A percentile compares a stretch with the other conserved stretches of the same genome.
Conservation (phyloP, 2,888 invertebrate genomes). For the Oligia latruncula region DNA sequence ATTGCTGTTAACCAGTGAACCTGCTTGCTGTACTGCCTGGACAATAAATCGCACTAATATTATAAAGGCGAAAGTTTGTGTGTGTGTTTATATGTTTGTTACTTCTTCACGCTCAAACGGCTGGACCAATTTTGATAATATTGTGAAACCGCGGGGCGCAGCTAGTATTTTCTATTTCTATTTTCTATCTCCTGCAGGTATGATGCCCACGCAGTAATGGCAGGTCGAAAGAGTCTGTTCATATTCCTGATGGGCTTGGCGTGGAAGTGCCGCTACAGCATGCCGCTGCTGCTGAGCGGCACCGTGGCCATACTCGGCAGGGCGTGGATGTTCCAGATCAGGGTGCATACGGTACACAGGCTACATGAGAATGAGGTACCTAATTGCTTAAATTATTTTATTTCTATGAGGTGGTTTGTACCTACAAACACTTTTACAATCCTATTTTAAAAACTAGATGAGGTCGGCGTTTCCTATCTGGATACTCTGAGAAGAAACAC, state of each 20-base stretch:
- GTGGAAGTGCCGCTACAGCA: conserved; percentile 87
- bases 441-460: background rate
- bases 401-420: background rate
- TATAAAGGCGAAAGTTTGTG: too few relatives aligned
- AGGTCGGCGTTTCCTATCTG: background rate
- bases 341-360: conserved; percentile 84
- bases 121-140: too few relatives aligned
- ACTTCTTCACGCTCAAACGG: too few relatives aligned
- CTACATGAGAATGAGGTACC: conserved; percentile 83
- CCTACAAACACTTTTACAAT: background rate
- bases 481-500: background rate
- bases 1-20: too few relatives aligned
- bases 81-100: too few relatives aligned
- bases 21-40: too few relatives aligned
- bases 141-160: too few relatives aligned
- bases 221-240: conserved; percentile 83
- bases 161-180: too few relatives aligned
- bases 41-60: too few relatives aligned
- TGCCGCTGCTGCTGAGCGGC: conserved; percentile 87
- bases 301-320: conserved; percentile 86
- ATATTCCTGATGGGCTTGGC: conserved; percentile 88
- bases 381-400: conserved; percentile 47
- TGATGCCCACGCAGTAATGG: conserved; percentile 69
- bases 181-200: conserved; percentile 29
- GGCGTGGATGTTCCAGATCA: conserved; percentile 88